Evolutionary conservation across 2,888 invertebrate genomes (phyloP).

Genomic region (Ophion costatus): DNA sequence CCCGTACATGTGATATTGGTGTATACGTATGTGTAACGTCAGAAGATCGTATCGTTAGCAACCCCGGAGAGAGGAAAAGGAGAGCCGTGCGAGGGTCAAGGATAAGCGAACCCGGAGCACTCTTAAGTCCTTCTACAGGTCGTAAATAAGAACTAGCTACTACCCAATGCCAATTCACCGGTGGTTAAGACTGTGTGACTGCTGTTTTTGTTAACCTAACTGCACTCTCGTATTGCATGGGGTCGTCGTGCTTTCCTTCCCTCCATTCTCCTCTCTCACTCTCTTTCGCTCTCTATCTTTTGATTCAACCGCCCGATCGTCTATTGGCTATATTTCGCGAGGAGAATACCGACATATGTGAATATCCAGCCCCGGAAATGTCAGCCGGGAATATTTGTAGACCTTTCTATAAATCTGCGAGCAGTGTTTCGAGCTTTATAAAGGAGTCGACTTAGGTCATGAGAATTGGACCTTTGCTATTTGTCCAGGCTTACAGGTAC

Average conservation of each 20-base stretch:
- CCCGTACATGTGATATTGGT: conserved; percentile 33
- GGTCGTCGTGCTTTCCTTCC: conserved; percentile 12
- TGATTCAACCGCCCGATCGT: conserved; percentile 18
- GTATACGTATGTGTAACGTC: conserved; percentile 46
- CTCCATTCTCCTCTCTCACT: background rate
- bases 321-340: conserved; percentile 45
- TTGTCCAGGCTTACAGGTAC: background rate
- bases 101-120: conserved; percentile 78
- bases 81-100: conserved; percentile 75
- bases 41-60: conserved; percentile 81
- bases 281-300: background rate
- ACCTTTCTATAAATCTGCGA: conserved; percentile 35
- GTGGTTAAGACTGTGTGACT: conserved; percentile 62
- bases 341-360: conserved; percentile 10
- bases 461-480: background rate
- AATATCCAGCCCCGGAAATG: conserved; percentile 10
- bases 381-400: conserved; percentile 23
- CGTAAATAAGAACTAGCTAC: conserved; percentile 80
- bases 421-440: background rate
- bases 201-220: conserved; percentile 57
- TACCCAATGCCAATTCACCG: conserved; percentile 79
- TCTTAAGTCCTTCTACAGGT: conserved; percentile 74
- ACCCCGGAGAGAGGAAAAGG: conserved; percentile 71
- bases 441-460: background rate
- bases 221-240: conserved; percentile 25